Conservation (phyloP, 1,140 invertebrate genomes). For the Babylonia areolata region DNA sequence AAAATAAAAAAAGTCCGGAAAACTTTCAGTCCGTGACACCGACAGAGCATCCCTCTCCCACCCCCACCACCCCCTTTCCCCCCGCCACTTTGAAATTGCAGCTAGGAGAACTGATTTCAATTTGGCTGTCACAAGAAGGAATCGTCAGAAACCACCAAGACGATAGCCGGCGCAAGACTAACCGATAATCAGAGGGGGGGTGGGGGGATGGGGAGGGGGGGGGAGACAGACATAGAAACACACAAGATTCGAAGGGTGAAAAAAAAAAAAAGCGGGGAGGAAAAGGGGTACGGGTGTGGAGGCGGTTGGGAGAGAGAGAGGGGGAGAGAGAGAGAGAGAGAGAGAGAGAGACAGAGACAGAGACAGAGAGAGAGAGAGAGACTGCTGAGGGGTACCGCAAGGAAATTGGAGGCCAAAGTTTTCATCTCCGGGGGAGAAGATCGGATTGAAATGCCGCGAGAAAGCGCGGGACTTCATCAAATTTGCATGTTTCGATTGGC, state of each 20-base stretch:
- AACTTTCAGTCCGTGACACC: too few species aligned
- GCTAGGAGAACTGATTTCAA: neutral
- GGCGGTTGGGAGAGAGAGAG: neutral
- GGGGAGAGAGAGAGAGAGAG: neutral
- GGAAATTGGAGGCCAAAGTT: slow-evolving; percentile 13
- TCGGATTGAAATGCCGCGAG: neutral
- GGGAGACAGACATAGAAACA: too few species aligned
- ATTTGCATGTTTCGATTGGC: slow-evolving; percentile 18
- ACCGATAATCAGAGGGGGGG: too few species aligned
- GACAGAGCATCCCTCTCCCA: too few species aligned
- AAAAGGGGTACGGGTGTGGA: too few species aligned
- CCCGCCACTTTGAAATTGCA: neutral
- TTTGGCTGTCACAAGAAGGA: neutral
- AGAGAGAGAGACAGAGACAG: neutral
- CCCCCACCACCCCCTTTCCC: neutral
- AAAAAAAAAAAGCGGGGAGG: neutral
- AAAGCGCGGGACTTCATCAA: slow-evolving; percentile 19
- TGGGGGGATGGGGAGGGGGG: too few species aligned
- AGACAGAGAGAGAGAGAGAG: neutral
- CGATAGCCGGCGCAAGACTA: neutral
- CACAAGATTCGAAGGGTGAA: too few species aligned
- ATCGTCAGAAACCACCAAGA: neutral
- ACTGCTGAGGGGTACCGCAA: neutral
- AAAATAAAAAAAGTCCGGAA: too few species aligned
- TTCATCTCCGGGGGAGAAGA: neutral